These are phyloP conservation scores for Falco concolor DNA, from an alignment of 2,797 vertebrate genomes.

Conservation along the genomic window DNA sequence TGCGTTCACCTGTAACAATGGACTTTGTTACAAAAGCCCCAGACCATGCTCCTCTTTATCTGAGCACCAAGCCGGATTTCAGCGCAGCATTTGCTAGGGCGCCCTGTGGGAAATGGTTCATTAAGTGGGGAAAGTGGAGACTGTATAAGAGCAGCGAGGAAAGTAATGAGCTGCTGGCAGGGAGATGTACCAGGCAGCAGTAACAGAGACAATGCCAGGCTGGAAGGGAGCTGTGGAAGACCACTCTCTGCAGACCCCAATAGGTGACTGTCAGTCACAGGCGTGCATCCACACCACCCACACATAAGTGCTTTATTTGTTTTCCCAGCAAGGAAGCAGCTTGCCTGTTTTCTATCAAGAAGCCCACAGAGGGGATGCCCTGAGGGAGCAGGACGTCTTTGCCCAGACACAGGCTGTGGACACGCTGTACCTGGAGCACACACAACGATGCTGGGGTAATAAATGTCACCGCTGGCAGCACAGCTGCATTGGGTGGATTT, in stretches of 20 bases:
- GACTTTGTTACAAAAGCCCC: neutral
- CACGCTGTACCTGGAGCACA: neutral
- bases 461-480: neutral
- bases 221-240: neutral
- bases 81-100: neutral
- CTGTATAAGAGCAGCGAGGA: neutral
- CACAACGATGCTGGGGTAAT: no score
- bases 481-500: neutral
- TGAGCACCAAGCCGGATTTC: neutral
- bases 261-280: neutral
- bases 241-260: neutral
- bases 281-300: neutral
- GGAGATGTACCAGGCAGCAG: neutral
- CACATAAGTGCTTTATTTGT: no score
- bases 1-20: neutral
- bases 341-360: neutral
- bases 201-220: neutral
- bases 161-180: neutral
- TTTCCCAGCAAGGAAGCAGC: neutral
- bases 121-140: neutral
- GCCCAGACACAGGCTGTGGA: neutral
- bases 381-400: neutral
- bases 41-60: fast-evolving
- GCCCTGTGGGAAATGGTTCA: neutral
- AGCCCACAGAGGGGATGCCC: neutral